These are phyloP conservation scores for Dysmachus trigonus DNA, from an alignment of 2,888 invertebrate genomes.

Conservation along the genomic window DNA sequence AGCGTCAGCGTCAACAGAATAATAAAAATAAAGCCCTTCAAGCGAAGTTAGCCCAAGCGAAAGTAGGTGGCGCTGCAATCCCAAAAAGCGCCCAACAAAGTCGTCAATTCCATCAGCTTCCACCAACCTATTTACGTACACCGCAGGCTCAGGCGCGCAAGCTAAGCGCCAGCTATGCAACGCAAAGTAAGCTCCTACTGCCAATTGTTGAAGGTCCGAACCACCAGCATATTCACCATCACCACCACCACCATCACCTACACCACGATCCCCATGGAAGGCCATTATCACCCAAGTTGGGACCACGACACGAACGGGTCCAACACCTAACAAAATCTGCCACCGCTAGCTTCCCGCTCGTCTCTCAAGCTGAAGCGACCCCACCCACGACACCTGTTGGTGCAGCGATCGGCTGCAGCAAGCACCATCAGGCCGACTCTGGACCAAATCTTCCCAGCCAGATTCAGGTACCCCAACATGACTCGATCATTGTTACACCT, in stretches of 20 bases:
- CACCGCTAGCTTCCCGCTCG: conserved; percentile 63
- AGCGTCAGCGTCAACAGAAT: conserved; percentile 70
- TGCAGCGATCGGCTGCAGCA: background rate
- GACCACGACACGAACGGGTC: conserved; percentile 51
- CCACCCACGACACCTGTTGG: conserved; percentile 59
- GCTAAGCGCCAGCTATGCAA: conserved; percentile 62
- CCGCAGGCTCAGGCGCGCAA: conserved; percentile 61
- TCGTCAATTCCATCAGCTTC: conserved; percentile 69
- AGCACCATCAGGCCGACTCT: conserved; percentile 48
- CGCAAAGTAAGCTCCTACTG: conserved; percentile 63
- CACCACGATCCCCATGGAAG: conserved; percentile 42
- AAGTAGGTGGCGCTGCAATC: conserved; percentile 59
- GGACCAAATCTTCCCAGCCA: conserved; percentile 43
- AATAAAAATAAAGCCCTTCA: conserved; percentile 65
- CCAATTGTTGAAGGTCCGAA: conserved; percentile 63
- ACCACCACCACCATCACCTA: conserved; percentile 54
- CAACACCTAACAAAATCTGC: conserved; percentile 62
- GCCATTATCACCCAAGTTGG: conserved; percentile 39
- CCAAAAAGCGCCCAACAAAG: conserved; percentile 59
- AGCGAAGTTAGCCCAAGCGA: conserved; percentile 66
- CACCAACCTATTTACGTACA: conserved; percentile 64
- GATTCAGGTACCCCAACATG: conserved; percentile 54
- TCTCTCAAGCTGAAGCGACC: conserved; percentile 61
- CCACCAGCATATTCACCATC: conserved; percentile 51
- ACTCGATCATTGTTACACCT: conserved; percentile 64